Evolutionary conservation across 2,797 vertebrate genomes (phyloP).

Genomic region (Urosaurus nigricauda): DNA sequence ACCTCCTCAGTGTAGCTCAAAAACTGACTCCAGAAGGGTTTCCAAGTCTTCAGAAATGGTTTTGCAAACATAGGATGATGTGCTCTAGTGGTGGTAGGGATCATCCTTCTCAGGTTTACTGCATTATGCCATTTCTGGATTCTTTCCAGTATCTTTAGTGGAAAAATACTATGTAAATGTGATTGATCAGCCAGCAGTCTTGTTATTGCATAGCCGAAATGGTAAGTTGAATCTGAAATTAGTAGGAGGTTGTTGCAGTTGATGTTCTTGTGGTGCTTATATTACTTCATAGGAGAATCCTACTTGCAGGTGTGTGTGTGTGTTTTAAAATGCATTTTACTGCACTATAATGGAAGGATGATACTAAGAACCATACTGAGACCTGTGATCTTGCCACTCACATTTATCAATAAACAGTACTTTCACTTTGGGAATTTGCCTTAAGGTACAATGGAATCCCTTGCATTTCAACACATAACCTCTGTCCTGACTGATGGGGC

Average conservation of each 20-base stretch:
- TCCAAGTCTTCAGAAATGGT: too few species aligned
- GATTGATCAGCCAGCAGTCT: background rate
- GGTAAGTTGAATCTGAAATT: background rate
- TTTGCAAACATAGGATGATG: too few species aligned
- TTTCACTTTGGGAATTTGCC: background rate
- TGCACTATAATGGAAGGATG: background rate
- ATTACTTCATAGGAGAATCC: background rate
- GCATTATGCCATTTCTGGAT: too few species aligned
- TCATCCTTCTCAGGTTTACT: too few species aligned
- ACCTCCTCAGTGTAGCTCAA: too few species aligned
- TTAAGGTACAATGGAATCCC: conserved; percentile 1
- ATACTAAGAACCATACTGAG: background rate
- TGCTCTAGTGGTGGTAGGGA: too few species aligned
- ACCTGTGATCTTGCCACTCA: background rate
- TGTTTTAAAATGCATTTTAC: background rate
- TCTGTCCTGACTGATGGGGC: background rate
- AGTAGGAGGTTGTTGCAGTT: background rate
- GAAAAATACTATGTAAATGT: background rate
- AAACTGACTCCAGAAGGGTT: too few species aligned
- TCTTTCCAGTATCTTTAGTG: background rate
- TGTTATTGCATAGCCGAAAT: background rate
- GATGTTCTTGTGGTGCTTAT: background rate
- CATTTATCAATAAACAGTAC: conserved; percentile 12
- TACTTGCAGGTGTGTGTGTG: background rate
- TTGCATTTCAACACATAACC: conserved; percentile 23